These are phyloP conservation scores for Oncorhynchus keta DNA, from an alignment of 2,113 vertebrate genomes.

Conservation along the genomic window DNA sequence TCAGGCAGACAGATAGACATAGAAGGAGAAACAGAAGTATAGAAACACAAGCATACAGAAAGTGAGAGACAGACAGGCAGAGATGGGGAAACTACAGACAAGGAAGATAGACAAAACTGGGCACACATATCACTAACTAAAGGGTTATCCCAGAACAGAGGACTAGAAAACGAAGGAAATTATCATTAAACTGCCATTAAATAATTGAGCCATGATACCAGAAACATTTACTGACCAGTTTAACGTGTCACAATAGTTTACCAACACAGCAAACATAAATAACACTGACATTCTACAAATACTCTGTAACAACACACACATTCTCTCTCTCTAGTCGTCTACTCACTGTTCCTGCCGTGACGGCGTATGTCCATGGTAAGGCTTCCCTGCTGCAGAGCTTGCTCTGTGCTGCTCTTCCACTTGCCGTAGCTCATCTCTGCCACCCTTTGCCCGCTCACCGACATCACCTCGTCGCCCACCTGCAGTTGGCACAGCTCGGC, in stretches of 20 bases:
- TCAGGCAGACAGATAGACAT: not conserved
- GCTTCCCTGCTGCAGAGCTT: slow-evolving; percentile 83
- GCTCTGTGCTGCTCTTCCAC: slow-evolving; percentile 81
- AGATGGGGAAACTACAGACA: not conserved
- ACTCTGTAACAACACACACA: not conserved
- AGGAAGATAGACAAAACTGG: not conserved
- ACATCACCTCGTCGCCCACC: slow-evolving; percentile 85
- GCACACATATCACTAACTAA: slow-evolving; percentile 9
- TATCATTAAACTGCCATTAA: slow-evolving; percentile 46
- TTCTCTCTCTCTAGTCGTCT: not conserved
- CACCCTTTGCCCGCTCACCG: slow-evolving; percentile 80
- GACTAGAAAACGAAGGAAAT: slow-evolving; percentile 3
- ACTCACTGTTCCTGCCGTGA: slow-evolving; percentile 87
- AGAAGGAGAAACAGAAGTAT: not conserved
- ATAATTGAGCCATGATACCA: slow-evolving; percentile 62
- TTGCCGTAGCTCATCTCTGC: slow-evolving; percentile 80
- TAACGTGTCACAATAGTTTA: slow-evolving; percentile 64
- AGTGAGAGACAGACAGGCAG: too few relatives aligned
- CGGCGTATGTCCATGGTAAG: slow-evolving; percentile 89
- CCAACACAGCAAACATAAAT: slow-evolving; percentile 33
- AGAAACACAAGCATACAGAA: not conserved
- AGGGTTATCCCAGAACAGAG: not conserved
- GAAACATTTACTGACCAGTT: slow-evolving; percentile 64
- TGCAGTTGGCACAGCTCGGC: slow-evolving; percentile 86
- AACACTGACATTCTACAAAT: slow-evolving; percentile 47